phyloP scores from a whole-genome alignment of 2,888 invertebrate species.

The Lottia scabra region DNA sequence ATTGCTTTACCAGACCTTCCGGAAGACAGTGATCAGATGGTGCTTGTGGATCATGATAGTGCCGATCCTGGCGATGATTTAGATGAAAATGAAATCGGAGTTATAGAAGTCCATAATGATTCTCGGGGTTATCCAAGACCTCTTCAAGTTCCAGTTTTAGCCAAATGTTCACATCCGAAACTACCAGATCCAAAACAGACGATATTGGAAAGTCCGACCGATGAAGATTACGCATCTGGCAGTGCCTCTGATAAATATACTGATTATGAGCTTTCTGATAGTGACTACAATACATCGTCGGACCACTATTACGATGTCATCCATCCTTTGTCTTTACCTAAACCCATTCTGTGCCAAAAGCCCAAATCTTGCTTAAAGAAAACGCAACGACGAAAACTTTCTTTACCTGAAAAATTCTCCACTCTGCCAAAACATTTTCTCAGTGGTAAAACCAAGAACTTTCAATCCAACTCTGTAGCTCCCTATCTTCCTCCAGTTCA shows the following conservation, averaged over 20 bases:
- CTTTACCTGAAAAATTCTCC: background rate
- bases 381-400: background rate
- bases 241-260: background rate
- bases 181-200: background rate
- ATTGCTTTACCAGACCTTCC: slow-evolving; percentile 30
- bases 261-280: background rate
- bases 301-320: slow-evolving; percentile 2
- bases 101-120: background rate
- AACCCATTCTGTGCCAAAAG: background rate
- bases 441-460: background rate
- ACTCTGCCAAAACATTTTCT: background rate
- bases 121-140: background rate
- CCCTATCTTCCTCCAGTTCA: background rate
- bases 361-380: background rate
- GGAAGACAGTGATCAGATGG: slow-evolving; percentile 19
- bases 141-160: background rate
- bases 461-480: background rate
- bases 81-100: slow-evolving; percentile 4
- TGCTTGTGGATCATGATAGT: slow-evolving; percentile 27
- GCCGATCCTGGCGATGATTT: slow-evolving; percentile 25
- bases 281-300: background rate
- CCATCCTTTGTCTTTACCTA: background rate
- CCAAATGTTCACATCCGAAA: background rate
- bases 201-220: background rate
- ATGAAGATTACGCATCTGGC: background rate